phyloP scores from a whole-genome alignment of 2,113 vertebrate genomes.

The Brevimyrus niger region DNA sequence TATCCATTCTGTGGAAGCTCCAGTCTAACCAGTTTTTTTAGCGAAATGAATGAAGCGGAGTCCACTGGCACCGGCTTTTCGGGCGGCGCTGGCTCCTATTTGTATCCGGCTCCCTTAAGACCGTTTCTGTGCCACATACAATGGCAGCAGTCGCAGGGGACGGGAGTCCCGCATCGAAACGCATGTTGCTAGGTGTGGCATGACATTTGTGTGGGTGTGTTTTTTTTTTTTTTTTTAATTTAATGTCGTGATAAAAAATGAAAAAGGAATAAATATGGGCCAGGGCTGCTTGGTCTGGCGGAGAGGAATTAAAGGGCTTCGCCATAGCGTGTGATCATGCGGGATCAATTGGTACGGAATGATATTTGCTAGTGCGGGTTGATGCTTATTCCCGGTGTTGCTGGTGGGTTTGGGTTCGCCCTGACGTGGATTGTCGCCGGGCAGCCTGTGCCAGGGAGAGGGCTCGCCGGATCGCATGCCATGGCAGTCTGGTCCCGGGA shows the following conservation, averaged over 20 bases:
- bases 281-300: not conserved
- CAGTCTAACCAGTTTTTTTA: not conserved
- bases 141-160: slow-evolving; percentile 32
- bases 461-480: not conserved
- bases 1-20: not conserved
- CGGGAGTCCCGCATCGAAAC: slow-evolving; percentile 13
- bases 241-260: not conserved
- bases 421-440: not conserved
- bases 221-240: not conserved
- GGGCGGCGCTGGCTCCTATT: not conserved
- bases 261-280: not conserved
- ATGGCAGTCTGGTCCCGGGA: not conserved
- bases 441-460: too few relatives aligned
- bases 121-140: slow-evolving; percentile 2
- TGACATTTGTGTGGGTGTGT: not conserved
- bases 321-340: not conserved
- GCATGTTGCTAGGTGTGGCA: slow-evolving; percentile 45
- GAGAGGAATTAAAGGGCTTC: not conserved
- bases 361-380: slow-evolving; percentile 27
- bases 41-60: not conserved
- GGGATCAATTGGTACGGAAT: not conserved
- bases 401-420: not conserved
- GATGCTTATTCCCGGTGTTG: not conserved
- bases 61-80: not conserved
- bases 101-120: slow-evolving; percentile 3